A percentile compares a stretch with the other conserved stretches of the same genome.
Conservation (phyloP, 2,797 vertebrate species). For the Aphelocoma californica region DNA sequence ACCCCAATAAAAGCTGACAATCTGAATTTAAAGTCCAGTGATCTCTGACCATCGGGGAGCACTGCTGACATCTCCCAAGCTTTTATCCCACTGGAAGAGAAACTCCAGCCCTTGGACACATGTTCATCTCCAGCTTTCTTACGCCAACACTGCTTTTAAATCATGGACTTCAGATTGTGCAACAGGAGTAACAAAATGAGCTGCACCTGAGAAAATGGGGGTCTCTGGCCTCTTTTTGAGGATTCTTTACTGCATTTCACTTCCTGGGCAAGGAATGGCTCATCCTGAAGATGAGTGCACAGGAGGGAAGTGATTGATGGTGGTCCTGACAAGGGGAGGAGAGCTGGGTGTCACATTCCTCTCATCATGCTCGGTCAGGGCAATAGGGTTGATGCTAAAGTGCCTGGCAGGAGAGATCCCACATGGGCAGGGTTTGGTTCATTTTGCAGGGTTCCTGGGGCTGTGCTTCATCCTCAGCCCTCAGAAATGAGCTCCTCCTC, state of each 20-base stretch:
- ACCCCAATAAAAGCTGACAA: not conserved
- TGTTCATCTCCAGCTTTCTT: not conserved
- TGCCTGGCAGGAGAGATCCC: not conserved
- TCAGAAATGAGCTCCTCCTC: not conserved
- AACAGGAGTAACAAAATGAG: not conserved
- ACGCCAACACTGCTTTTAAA: not conserved
- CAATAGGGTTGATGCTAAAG: fast-evolving
- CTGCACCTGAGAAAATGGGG: not conserved
- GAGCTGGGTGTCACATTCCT: not conserved
- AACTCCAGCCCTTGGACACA: not conserved
- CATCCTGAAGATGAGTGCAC: not conserved
- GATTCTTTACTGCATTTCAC: not conserved
- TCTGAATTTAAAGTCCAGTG: not conserved
- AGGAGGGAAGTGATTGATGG: not conserved
- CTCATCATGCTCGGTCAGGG: not conserved
- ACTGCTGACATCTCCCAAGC: not conserved
- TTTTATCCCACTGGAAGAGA: not conserved
- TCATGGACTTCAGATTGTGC: not conserved
- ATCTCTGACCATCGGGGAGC: not conserved
- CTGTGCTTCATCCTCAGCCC: not conserved
- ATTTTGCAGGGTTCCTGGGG: not conserved
- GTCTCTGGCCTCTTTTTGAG: not conserved
- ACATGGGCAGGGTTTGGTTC: not conserved
- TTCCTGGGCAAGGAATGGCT: not conserved
- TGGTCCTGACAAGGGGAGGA: not conserved